A percentile compares a stretch with the other conserved stretches of the same genome.
Evolutionary conservation across 2,113 vertebrate species (phyloP).

Genomic region (rabbit (Oryctolagus cuniculus)): DNA sequence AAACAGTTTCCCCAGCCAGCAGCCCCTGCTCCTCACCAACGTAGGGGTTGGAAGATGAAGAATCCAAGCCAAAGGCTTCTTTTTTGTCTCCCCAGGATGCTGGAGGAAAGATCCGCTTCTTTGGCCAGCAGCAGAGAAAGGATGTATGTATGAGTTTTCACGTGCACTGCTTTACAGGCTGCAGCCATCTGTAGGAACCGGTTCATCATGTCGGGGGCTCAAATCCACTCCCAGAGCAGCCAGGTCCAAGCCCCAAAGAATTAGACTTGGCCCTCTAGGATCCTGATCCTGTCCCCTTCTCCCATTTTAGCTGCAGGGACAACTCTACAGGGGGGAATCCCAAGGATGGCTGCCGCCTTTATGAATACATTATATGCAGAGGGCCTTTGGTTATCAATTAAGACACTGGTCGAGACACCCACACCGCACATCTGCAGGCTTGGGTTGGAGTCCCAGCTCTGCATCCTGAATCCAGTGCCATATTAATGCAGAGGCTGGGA

Average conservation of each 20-base stretch:
- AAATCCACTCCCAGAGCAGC: not conserved
- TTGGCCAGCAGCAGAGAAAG: not conserved
- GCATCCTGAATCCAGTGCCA: too few species aligned
- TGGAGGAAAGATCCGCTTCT: constrained; percentile 25
- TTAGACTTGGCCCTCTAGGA: not conserved
- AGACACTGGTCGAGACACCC: too few species aligned
- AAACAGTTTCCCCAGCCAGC: constrained; percentile 25
- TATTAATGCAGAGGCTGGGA: too few species aligned
- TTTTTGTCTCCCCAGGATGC: constrained; percentile 21
- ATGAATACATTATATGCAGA: not conserved
- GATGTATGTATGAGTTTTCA: not conserved
- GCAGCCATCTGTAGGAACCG: not conserved
- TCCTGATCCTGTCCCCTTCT: not conserved
- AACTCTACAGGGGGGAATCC: not conserved
- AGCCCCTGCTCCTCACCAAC: not conserved
- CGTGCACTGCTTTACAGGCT: not conserved
- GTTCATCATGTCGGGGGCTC: not conserved
- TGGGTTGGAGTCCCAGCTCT: too few species aligned
- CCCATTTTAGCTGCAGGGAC: not conserved
- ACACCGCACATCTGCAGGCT: too few species aligned
- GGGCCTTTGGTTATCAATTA: too few species aligned
- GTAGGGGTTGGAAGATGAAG: not conserved
- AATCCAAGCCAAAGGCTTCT: constrained; percentile 20
- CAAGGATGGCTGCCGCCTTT: not conserved
- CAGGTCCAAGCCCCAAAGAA: not conserved